phyloP scores from a whole-genome alignment of 2,888 invertebrate species.

The Candidula unifasciata region DNA sequence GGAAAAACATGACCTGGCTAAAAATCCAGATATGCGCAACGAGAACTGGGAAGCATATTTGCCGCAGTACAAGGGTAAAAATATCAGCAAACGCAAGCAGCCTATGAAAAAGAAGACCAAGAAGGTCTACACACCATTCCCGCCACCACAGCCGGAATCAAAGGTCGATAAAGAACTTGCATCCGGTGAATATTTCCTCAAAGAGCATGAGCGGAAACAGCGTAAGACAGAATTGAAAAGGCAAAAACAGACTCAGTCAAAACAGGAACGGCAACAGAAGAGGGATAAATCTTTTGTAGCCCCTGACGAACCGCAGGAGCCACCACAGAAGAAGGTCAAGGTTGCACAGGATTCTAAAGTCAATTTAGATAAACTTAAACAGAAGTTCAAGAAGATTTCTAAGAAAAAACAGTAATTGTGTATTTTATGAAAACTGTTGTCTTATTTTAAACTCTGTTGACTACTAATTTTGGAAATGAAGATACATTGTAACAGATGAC shows the following conservation, averaged over 20 bases:
- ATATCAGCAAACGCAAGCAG: conserved; percentile 90
- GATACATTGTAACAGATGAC: no score
- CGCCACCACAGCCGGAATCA: conserved; percentile 93
- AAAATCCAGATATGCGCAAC: conserved; percentile 92
- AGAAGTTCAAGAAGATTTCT: conserved; percentile 44
- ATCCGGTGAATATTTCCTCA: conserved; percentile 97
- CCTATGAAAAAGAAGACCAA: conserved; percentile 92
- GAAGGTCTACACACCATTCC: conserved; percentile 97
- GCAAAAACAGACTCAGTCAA: conserved; percentile 41
- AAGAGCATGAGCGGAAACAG: conserved; percentile 74
- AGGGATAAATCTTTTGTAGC: conserved; percentile 47
- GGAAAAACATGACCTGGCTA: conserved; percentile 96
- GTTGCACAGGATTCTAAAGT: conserved; percentile 32
- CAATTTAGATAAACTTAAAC: conserved; percentile 46
- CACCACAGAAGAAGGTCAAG: conserved; percentile 37
- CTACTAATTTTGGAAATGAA: no score
- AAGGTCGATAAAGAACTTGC: conserved; percentile 93
- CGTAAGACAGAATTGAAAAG: conserved; percentile 43
- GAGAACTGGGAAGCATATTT: conserved; percentile 98
- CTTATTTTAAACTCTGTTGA: no score
- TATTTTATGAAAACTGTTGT: not conserved
- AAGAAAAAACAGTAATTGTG: conserved; percentile 24
- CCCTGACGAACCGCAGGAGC: conserved; percentile 42
- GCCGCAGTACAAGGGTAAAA: conserved; percentile 94
- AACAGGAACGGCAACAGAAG: conserved; percentile 49